Conservation (phyloP, 2,113 vertebrate genomes). For the Aix galericulata region DNA sequence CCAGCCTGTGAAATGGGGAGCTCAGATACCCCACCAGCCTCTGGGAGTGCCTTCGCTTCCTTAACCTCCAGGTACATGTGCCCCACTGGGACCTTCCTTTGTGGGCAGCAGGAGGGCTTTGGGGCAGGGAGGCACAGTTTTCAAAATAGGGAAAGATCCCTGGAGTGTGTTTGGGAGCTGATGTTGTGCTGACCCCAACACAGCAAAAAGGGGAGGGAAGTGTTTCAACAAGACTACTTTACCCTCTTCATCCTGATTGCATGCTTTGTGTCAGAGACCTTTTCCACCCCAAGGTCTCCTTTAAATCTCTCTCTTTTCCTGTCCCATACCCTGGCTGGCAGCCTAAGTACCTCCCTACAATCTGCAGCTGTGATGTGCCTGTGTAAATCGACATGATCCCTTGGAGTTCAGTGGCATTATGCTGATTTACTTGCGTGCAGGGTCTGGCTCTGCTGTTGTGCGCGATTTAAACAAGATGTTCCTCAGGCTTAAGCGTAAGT, state of each 20-base stretch:
- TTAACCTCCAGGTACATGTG: not conserved
- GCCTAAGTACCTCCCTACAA: not conserved
- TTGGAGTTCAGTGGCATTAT: not conserved
- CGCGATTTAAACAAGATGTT: slow-evolving; percentile 47
- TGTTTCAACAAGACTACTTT: not conserved
- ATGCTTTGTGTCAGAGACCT: not conserved
- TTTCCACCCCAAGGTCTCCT: not conserved
- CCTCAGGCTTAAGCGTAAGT: not conserved
- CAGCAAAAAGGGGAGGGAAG: not conserved
- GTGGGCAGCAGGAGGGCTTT: not conserved
- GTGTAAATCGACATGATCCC: not conserved
- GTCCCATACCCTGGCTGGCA: not conserved
- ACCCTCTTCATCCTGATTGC: not conserved
- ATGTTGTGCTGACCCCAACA: not conserved
- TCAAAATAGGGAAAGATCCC: not conserved
- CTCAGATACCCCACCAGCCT: not conserved
- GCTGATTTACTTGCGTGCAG: not conserved
- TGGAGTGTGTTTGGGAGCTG: not conserved
- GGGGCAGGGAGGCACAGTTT: fast-evolving
- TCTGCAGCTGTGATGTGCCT: not conserved
- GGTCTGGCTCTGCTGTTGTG: not conserved
- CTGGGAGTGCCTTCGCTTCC: not conserved
- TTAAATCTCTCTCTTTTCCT: not conserved
- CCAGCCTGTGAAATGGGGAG: not conserved
- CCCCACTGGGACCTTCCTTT: not conserved